These are phyloP conservation scores for Tetragnatha versicolor DNA, from an alignment of 1,140 invertebrate species.

Conservation along the genomic window DNA sequence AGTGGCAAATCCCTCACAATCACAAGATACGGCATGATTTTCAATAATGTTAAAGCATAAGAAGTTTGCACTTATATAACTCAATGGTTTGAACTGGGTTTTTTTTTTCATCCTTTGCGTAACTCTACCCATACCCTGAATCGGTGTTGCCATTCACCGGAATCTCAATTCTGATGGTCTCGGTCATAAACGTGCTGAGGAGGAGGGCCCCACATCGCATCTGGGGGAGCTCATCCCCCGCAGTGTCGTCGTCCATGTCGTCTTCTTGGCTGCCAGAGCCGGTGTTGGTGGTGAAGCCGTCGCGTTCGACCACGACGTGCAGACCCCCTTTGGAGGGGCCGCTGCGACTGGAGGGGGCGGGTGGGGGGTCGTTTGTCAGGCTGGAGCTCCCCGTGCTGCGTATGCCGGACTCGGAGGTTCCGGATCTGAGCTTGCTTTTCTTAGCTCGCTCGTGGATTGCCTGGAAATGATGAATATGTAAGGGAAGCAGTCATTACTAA, in stretches of 20 bases:
- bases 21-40: too few species aligned
- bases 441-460: constrained; percentile 59
- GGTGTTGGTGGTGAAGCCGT: constrained; percentile 47
- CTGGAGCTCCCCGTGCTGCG: constrained; percentile 21
- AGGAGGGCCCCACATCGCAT: background rate
- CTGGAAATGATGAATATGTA: too few species aligned
- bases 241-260: constrained; percentile 43
- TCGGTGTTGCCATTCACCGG: constrained; percentile 79
- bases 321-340: background rate
- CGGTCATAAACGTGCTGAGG: constrained; percentile 35
- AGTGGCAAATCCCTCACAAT: too few species aligned
- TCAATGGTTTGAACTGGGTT: too few species aligned
- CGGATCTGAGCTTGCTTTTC: constrained; percentile 15
- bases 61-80: too few species aligned
- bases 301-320: constrained; percentile 39
- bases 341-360: background rate
- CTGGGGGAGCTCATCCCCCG: background rate
- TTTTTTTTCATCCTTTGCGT: too few species aligned
- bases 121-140: constrained; percentile 79
- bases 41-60: too few species aligned
- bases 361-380: background rate
- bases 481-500: too few species aligned
- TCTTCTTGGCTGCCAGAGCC: constrained; percentile 56
- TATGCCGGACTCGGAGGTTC: constrained; percentile 5
- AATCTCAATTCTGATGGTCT: constrained; percentile 63